phyloP scores from a whole-genome alignment of 2,113 vertebrate species.

The Urocynchramus pylzowi region DNA sequence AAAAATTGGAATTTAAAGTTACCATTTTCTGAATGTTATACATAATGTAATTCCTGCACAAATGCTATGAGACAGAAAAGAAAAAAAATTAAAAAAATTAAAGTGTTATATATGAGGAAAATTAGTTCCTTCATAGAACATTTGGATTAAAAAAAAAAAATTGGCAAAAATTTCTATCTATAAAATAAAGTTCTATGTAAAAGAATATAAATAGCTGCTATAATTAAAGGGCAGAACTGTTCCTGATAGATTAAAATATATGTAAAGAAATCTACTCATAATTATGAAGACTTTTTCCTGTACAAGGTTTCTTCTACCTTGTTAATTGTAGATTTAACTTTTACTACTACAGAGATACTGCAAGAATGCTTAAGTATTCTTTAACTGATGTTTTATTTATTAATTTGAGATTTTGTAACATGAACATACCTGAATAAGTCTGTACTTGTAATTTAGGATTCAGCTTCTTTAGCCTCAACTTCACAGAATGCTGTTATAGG shows the following conservation, averaged over 20 bases:
- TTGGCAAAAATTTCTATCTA: not conserved
- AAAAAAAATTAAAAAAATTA: not conserved
- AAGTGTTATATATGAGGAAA: not conserved
- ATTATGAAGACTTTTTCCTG: not conserved
- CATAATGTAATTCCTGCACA: not conserved
- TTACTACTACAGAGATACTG: not conserved
- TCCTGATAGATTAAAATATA: not conserved
- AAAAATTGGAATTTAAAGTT: not conserved
- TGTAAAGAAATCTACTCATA: not conserved
- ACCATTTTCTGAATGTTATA: not conserved
- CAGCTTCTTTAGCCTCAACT: not conserved
- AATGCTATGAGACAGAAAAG: not conserved
- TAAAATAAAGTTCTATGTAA: not conserved
- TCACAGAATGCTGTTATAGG: fast-evolving
- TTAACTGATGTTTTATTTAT: not conserved
- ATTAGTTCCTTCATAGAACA: not conserved
- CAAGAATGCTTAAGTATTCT: not conserved
- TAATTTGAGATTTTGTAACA: not conserved
- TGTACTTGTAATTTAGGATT: not conserved
- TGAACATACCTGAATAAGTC: not conserved
- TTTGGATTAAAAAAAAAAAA: not conserved
- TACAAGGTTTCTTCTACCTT: not conserved
- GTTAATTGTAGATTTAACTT: not conserved
- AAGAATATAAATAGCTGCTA: not conserved
- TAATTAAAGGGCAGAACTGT: not conserved